phyloP scores from a whole-genome alignment of 2,888 invertebrate genomes.

The Diachrysia chrysitis region DNA sequence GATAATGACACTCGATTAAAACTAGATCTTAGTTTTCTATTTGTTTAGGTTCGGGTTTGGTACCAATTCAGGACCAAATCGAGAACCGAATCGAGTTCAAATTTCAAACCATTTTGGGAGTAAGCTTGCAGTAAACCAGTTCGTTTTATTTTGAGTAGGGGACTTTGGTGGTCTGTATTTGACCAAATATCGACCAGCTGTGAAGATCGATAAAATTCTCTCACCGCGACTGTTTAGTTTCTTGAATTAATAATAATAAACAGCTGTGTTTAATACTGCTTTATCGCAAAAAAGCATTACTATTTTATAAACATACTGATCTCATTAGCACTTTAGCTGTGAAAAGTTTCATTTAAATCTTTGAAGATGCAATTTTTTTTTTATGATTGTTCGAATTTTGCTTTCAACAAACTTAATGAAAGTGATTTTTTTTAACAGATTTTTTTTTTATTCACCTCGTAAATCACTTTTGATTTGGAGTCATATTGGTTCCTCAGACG shows the following conservation, averaged over 20 bases:
- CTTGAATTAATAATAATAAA: slow-evolving; percentile 28
- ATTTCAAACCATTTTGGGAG: too few relatives aligned
- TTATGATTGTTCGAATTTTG: too few relatives aligned
- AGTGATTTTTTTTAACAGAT: too few relatives aligned
- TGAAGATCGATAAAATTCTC: slow-evolving; percentile 18
- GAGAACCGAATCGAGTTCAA: too few relatives aligned
- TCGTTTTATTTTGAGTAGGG: slow-evolving; percentile 32
- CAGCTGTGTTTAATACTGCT: slow-evolving; percentile 27
- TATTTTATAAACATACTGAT: neutral
- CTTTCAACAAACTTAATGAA: too few relatives aligned
- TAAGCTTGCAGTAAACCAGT: too few relatives aligned
- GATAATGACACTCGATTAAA: too few relatives aligned
- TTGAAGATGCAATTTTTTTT: neutral
- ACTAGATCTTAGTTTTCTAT: too few relatives aligned
- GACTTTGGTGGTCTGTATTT: too few relatives aligned
- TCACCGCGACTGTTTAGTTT: slow-evolving; percentile 31
- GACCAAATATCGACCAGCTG: slow-evolving; percentile 11
- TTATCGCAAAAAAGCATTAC: slow-evolving; percentile 3
- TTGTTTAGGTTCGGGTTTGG: too few relatives aligned
- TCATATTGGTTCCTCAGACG: slow-evolving; percentile 9
- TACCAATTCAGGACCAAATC: too few relatives aligned
- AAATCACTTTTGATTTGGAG: neutral
- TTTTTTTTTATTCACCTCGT: too few relatives aligned
- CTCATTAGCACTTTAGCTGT: neutral
- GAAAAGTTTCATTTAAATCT: neutral